Evolutionary conservation across 2,888 invertebrate genomes (phyloP).

Genomic region (Sesia apiformis): DNA sequence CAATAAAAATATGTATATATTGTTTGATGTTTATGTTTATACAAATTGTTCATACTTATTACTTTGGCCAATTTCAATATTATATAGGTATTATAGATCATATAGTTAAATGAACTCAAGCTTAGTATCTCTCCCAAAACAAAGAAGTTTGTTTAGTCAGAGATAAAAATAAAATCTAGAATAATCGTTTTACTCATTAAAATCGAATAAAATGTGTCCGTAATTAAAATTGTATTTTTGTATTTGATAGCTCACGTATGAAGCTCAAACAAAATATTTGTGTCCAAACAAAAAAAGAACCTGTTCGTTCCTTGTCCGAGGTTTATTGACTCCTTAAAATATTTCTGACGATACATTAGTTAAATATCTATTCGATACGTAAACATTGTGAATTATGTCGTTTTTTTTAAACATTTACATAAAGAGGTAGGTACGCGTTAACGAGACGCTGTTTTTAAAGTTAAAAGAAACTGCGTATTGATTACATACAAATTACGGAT

Average conservation of each 20-base stretch:
- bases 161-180: constrained; percentile 7
- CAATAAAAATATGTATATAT: no score
- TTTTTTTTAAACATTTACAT: background rate
- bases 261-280: constrained; percentile 51
- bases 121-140: constrained; percentile 3
- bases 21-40: no score
- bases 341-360: constrained; percentile 30
- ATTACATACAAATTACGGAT: background rate
- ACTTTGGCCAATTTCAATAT: no score
- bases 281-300: constrained; percentile 62
- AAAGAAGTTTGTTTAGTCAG: constrained; percentile 8
- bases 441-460: background rate
- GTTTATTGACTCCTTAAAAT: constrained; percentile 67
- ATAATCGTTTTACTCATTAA: background rate
- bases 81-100: no score
- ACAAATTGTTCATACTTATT: no score
- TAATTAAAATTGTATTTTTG: constrained; percentile 1
- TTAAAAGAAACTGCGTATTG: background rate
- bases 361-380: background rate
- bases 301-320: constrained; percentile 45
- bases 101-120: background rate
- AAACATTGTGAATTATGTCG: background rate
- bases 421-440: background rate
- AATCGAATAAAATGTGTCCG: background rate
- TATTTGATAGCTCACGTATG: constrained; percentile 12